phyloP scores from a whole-genome alignment of 2,888 invertebrate species.

The Ornithoptera alexandrae region DNA sequence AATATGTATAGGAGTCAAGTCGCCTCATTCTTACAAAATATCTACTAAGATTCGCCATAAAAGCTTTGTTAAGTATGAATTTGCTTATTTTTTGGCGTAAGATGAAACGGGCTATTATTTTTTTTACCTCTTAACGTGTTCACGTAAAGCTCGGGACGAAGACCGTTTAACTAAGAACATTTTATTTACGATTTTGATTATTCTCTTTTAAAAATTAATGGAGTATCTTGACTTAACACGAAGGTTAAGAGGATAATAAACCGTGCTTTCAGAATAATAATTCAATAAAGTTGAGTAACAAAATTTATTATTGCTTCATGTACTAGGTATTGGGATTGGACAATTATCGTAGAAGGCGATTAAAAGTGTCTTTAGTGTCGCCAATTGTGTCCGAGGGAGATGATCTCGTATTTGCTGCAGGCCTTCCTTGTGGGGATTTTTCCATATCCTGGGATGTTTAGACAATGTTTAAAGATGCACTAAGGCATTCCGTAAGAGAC shows the following conservation, averaged over 20 bases:
- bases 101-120: conserved; percentile 35
- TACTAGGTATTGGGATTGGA: too few relatives aligned
- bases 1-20: too few relatives aligned
- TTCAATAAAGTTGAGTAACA: not conserved
- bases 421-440: too few relatives aligned
- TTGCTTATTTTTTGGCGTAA: conserved; percentile 37
- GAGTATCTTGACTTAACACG: conserved; percentile 17
- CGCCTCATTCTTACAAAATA: conserved; percentile 11
- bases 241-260: conserved; percentile 13
- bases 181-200: conserved; percentile 35
- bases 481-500: too few relatives aligned
- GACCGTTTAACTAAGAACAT: conserved; percentile 36
- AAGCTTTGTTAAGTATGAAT: conserved; percentile 37
- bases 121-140: conserved; percentile 35
- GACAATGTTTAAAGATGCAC: too few relatives aligned
- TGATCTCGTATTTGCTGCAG: too few relatives aligned
- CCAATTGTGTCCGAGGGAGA: too few relatives aligned
- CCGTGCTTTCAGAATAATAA: conserved; percentile 6
- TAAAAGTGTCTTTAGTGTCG: too few relatives aligned
- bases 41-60: conserved; percentile 14
- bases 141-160: conserved; percentile 33
- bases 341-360: too few relatives aligned
- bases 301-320: not conserved
- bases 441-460: too few relatives aligned
- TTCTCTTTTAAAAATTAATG: conserved; percentile 28